phyloP scores from a whole-genome alignment of 1,140 invertebrate genomes.

The Hycleus phaleratus region DNA sequence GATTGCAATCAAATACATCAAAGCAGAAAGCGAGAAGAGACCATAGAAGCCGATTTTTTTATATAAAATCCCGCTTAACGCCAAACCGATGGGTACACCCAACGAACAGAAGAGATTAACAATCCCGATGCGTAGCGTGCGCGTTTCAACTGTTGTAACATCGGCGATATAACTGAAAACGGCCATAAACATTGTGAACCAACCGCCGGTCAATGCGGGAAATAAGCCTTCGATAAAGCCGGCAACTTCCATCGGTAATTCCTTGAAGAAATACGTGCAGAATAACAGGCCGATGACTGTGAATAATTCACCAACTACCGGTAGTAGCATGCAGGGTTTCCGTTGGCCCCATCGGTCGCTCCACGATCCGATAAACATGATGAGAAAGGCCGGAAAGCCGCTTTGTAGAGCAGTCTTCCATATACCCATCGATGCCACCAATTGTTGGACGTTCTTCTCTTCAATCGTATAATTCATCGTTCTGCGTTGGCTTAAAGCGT shows the following conservation, averaged over 20 bases:
- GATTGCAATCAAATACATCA: slow-evolving; percentile 65
- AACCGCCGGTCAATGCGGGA: slow-evolving; percentile 72
- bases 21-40: slow-evolving; percentile 64
- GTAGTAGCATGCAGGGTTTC: slow-evolving; percentile 77
- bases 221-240: slow-evolving; percentile 68
- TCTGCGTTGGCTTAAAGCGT: slow-evolving; percentile 58
- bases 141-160: slow-evolving; percentile 68
- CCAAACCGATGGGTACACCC: slow-evolving; percentile 70
- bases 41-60: slow-evolving; percentile 72
- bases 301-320: slow-evolving; percentile 72
- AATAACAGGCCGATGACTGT: slow-evolving; percentile 68
- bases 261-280: slow-evolving; percentile 69
- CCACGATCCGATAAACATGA: slow-evolving; percentile 72
- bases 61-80: slow-evolving; percentile 61
- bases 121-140: slow-evolving; percentile 75
- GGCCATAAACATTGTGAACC: slow-evolving; percentile 83
- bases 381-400: slow-evolving; percentile 62
- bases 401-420: slow-evolving; percentile 76
- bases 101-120: slow-evolving; percentile 75
- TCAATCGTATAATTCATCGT: slow-evolving; percentile 62
- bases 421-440: slow-evolving; percentile 62
- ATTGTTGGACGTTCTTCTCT: slow-evolving; percentile 63
- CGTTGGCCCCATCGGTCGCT: slow-evolving; percentile 65
- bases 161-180: slow-evolving; percentile 85
- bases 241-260: slow-evolving; percentile 69